Evolutionary conservation across 1,140 invertebrate genomes (phyloP).

Genomic region (Cherax destructor): DNA sequence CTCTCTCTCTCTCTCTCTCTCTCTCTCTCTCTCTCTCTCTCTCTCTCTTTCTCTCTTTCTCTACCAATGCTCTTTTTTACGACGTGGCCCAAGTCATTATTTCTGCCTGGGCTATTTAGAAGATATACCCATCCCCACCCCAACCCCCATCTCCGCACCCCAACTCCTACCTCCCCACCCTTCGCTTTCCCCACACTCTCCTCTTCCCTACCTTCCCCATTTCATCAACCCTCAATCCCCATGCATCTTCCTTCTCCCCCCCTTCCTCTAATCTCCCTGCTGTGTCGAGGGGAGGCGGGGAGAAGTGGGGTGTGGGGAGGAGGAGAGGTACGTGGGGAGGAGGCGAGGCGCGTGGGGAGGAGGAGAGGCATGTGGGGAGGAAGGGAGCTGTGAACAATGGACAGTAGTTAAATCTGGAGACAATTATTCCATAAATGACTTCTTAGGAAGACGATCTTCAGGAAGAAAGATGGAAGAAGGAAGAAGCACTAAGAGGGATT

Average conservation of each 20-base stretch:
- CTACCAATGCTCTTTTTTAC: neutral
- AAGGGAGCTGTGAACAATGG: too few relatives aligned
- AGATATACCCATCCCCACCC: neutral
- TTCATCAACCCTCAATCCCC: neutral
- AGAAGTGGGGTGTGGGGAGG: too few relatives aligned
- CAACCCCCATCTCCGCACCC: neutral
- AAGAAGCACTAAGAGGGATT: too few relatives aligned
- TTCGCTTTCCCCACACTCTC: neutral
- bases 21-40: neutral
- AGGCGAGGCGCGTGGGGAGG: too few relatives aligned
- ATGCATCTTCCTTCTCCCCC: neutral
- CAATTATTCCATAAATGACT: too few relatives aligned
- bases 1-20: neutral
- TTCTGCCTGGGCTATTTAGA: neutral
- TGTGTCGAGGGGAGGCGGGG: too few relatives aligned
- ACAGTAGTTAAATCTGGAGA: too few relatives aligned
- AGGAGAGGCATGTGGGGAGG: too few relatives aligned
- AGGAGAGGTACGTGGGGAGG: too few relatives aligned
- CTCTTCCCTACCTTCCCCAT: neutral
- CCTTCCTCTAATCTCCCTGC: neutral
- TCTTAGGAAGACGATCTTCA: too few relatives aligned
- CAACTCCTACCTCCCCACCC: neutral
- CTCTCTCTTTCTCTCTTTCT: neutral
- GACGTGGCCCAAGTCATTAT: neutral
- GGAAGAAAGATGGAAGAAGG: too few relatives aligned